These are phyloP conservation scores for Mythimna albipuncta DNA, from an alignment of 2,888 invertebrate species.

Conservation along the genomic window DNA sequence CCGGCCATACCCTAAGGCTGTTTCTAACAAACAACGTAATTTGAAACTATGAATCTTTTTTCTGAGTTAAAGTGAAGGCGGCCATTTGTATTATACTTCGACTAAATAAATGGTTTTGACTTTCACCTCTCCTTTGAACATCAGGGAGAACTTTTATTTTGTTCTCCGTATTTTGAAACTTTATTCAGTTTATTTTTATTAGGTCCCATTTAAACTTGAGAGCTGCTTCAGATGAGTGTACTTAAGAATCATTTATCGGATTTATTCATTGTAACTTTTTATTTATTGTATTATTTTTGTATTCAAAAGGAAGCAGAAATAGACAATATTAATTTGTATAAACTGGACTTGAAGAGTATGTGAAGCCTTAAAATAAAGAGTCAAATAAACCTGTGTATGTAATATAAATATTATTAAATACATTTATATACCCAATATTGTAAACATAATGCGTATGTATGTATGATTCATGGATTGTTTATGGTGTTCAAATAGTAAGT, in stretches of 20 bases:
- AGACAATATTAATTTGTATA: too few relatives aligned
- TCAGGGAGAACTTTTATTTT: constrained; percentile 30
- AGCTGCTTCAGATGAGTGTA: background rate
- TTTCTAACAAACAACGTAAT: constrained; percentile 54
- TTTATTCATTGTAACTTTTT: background rate
- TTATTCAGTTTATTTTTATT: constrained; percentile 23
- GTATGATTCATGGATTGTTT: too few relatives aligned
- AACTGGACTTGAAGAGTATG: too few relatives aligned
- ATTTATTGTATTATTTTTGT: background rate
- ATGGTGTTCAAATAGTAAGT: too few relatives aligned
- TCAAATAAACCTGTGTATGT: too few relatives aligned
- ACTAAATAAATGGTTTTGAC: constrained; percentile 53
- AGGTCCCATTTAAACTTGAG: background rate
- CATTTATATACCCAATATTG: too few relatives aligned
- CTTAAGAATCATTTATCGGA: constrained; percentile 7
- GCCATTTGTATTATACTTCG: constrained; percentile 49
- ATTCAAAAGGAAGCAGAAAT: too few relatives aligned
- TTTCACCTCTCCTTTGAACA: constrained; percentile 40
- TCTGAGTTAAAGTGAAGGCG: constrained; percentile 37
- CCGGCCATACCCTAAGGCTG: constrained; percentile 9
- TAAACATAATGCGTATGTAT: too few relatives aligned
- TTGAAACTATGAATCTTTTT: constrained; percentile 56
- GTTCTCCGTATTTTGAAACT: constrained; percentile 16
- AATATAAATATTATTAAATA: too few relatives aligned
- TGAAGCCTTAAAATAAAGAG: too few relatives aligned